Percentiles rank a stretch among this genome's conserved stretches.
phyloP scores from a whole-genome alignment of 1,140 invertebrate genomes.

The Diorhabda sublineata region DNA sequence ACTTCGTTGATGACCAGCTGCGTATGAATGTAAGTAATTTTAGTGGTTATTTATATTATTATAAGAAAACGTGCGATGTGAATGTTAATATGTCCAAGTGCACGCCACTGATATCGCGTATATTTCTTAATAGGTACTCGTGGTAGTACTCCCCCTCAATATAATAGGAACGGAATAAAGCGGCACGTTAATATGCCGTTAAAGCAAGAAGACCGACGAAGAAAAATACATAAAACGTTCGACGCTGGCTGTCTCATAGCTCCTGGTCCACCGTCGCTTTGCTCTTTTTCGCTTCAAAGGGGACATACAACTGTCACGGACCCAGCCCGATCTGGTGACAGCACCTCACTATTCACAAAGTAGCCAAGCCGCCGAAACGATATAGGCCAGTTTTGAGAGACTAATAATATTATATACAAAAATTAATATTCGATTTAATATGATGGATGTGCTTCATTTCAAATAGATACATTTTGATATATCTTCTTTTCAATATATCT shows the following conservation, averaged over 20 bases:
- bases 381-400: background rate
- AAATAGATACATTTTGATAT: too few species aligned
- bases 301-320: conserved; percentile 18
- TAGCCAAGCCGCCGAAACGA: background rate
- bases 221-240: conserved; percentile 13
- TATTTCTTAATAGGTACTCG: conserved; percentile 13
- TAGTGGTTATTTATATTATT: too few species aligned
- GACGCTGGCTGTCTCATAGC: conserved; percentile 18
- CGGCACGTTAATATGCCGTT: conserved; percentile 14
- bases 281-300: background rate
- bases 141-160: background rate
- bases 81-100: too few species aligned
- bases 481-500: too few species aligned
- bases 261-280: background rate
- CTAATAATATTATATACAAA: too few species aligned
- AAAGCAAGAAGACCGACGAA: conserved; percentile 4
- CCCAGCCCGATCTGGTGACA: conserved; percentile 10
- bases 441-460: too few species aligned
- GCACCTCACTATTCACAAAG: conserved; percentile 5
- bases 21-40: too few species aligned
- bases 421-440: too few species aligned
- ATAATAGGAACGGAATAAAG: conserved; percentile 8
- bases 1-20: too few species aligned
- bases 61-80: too few species aligned
- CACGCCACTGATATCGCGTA: conserved; percentile 5